Evolutionary conservation across 1,140 invertebrate species (phyloP), one percentile per base, ranked within the genome.

Genomic region (Protaetia brevitarsis): DNA sequence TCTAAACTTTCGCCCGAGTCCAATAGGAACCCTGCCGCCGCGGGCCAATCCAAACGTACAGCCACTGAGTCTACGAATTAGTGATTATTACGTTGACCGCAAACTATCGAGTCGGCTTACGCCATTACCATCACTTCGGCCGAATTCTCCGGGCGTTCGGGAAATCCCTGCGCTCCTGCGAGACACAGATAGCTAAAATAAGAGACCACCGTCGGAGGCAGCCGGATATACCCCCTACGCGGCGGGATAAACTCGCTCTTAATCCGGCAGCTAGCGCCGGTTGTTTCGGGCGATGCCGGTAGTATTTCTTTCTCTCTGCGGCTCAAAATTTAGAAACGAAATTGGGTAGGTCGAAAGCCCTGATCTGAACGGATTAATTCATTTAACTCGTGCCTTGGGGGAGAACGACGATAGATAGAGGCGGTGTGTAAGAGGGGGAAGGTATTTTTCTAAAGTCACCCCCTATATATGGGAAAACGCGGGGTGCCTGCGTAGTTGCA

Each of bases 161-260:
- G 45, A 72, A 75, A 75, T 71, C 71, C 74, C 66, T 57, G 45
- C 68, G 68, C 68, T 74, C 61, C 74, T 76, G 74, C 71, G 68
- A 72, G 74, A 76, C 73, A 74, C 73, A 73, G 74, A 76, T 76
- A 76, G 74, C 74, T 76, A 76, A 76, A 76, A 71, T 76, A 73
- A 70, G 72, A 70, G 72, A 51, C 11, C 19, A 19, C 41, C 64
- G 59, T 65, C 64, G 16, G 16, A 3, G 16, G 16, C 45, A 56
- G 57, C 21, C 57, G 26, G 57, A 11, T 51, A 51, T 13, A 29
- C 57, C 1, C 30, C 26, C 26, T 70, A 71, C 72, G 68, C 68
- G 59, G 34, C 59, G 61, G 72, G 36, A 67, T 67, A 64, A 64
- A 67, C 61, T 41, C 21, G 62, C 59, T n/a, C n/a, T 23, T 56